These are phyloP conservation scores for Laterallus jamaicensis DNA, from an alignment of 2,113 vertebrate genomes.

Conservation along the genomic window DNA sequence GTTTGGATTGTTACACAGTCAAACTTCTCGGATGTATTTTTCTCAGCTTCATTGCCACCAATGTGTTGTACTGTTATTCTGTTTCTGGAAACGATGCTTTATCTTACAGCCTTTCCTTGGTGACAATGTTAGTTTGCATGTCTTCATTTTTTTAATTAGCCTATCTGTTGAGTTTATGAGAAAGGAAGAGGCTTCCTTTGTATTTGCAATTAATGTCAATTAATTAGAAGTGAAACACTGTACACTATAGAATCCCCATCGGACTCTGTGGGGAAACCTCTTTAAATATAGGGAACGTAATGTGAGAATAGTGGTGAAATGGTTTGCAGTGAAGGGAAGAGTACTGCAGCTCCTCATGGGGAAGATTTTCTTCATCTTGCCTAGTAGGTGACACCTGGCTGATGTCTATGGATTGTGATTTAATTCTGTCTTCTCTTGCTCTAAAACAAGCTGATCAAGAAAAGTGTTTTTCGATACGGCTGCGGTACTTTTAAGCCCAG, in stretches of 20 bases:
- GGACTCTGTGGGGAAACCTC: not conserved
- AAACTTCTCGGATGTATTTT: not conserved
- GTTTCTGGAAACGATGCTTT: not conserved
- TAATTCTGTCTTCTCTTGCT: not conserved
- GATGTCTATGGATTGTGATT: not conserved
- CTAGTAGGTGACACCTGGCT: not conserved
- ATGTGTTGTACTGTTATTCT: not conserved
- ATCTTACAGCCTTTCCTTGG: not conserved
- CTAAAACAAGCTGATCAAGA: not conserved
- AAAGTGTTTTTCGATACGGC: not conserved
- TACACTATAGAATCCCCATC: not conserved
- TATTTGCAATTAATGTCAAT: not conserved
- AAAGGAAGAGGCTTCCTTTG: not conserved
- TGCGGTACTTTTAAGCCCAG: not conserved
- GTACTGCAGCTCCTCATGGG: not conserved
- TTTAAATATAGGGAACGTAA: not conserved
- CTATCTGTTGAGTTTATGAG: not conserved
- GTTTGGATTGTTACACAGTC: not conserved
- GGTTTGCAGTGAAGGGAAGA: not conserved
- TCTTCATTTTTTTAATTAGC: not conserved
- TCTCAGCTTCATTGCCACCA: not conserved
- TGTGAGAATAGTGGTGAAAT: not conserved
- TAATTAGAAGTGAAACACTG: not conserved
- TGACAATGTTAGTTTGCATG: not conserved
- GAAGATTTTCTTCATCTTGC: not conserved